Conservation (phyloP, 92 coral and sea anemone species). For the Nematostella vectensis region DNA sequence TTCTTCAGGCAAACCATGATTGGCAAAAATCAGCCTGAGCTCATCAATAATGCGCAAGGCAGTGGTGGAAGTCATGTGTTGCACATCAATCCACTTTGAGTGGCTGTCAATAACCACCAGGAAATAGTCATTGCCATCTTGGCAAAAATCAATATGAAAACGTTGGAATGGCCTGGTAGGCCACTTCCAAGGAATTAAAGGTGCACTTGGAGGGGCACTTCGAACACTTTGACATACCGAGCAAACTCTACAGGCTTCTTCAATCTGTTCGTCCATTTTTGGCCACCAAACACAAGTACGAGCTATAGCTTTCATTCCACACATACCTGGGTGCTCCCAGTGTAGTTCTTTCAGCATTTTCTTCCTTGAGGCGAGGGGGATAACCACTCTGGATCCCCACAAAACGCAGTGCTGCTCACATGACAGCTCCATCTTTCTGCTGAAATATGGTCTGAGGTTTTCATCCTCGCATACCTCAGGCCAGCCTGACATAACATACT, state of each 20-base stretch:
- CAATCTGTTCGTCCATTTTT: constrained; percentile 39
- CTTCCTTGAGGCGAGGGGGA: constrained; percentile 21
- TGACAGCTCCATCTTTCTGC: constrained; percentile 24
- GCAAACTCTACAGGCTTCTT: constrained; percentile 7
- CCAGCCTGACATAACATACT: constrained; percentile 30
- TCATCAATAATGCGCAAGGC: constrained; percentile 20
- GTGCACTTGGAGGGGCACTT: constrained; percentile 32
- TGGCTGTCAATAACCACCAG: constrained; percentile 33
- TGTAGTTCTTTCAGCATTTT: constrained; percentile 9
- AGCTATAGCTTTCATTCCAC: constrained; percentile 48
- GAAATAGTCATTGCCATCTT: constrained; percentile 21
- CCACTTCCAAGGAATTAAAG: constrained; percentile 51
- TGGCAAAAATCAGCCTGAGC: constrained; percentile 34
- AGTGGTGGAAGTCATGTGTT: constrained; percentile 35
- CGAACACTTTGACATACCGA: background rate
- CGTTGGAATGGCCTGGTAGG: constrained; percentile 48
- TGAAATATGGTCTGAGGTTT: constrained; percentile 20
- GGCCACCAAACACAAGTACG: constrained; percentile 41
- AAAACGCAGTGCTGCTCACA: constrained; percentile 31
- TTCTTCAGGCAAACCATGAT: constrained; percentile 36
- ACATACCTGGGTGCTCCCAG: constrained; percentile 49
- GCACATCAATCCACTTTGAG: constrained; percentile 43
- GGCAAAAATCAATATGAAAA: constrained; percentile 41
- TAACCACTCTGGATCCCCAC: constrained; percentile 27
- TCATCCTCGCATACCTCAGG: constrained; percentile 27